These are phyloP conservation scores for Chlamydotis undulata DNA, from an alignment of 2,113 vertebrate genomes.

Conservation along the genomic window DNA sequence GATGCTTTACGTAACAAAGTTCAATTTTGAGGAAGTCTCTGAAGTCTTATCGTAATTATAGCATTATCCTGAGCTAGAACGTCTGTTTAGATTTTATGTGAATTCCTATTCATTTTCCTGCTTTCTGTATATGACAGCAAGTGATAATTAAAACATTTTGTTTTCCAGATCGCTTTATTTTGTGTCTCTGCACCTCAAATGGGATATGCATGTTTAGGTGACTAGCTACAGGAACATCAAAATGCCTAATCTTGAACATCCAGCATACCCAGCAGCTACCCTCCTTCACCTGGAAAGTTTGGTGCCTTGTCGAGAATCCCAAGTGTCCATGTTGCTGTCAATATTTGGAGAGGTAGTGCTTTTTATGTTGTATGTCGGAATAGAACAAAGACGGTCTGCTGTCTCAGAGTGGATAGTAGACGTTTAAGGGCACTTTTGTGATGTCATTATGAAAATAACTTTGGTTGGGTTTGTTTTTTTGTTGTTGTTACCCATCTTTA, in stretches of 20 bases:
- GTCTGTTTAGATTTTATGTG: not conserved
- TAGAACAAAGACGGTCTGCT: not conserved
- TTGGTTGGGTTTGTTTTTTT: not conserved
- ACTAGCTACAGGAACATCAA: not conserved
- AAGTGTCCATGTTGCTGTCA: conserved; percentile 81
- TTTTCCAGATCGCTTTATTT: conserved; percentile 10
- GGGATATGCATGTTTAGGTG: not conserved
- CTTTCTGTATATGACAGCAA: not conserved
- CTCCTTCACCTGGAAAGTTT: conserved; percentile 73
- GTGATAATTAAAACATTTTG: not conserved
- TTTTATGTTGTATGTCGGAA: not conserved
- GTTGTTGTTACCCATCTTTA: not conserved
- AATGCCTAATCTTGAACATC: conserved; percentile 75
- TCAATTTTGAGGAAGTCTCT: not conserved
- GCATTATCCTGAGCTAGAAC: not conserved
- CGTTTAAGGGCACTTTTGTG: not conserved
- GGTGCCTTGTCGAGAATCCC: conserved; percentile 86
- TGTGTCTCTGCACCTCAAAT: not conserved
- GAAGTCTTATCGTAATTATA: not conserved
- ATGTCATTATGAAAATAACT: not conserved
- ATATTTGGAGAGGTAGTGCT: conserved; percentile 89
- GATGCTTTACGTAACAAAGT: not conserved
- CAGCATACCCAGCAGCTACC: conserved; percentile 73
- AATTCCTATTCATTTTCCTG: not conserved
- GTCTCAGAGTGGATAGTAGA: not conserved